phyloP scores from a whole-genome alignment of 2,888 invertebrate genomes.

The Lepidocyrtoides sp. region DNA sequence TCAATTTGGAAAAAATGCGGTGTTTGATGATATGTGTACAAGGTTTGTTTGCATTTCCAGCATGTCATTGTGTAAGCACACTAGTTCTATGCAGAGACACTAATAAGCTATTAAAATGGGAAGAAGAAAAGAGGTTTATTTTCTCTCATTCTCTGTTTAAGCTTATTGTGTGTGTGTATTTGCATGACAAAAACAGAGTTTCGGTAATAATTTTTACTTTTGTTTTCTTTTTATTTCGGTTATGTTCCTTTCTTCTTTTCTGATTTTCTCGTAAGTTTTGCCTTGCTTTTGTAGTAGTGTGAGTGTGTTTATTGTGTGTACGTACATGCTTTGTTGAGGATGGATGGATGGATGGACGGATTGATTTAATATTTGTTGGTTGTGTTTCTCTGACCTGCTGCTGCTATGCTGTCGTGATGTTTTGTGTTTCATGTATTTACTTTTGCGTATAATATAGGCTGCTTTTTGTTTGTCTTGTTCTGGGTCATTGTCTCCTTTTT shows the following conservation, averaged over 20 bases:
- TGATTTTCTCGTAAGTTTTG: neutral
- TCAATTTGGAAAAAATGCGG: too few relatives aligned
- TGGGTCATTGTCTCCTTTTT: conserved; percentile 64
- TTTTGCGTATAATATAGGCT: too few relatives aligned
- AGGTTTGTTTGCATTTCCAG: neutral
- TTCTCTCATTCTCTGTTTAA: too few relatives aligned
- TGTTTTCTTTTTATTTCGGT: neutral
- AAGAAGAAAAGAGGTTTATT: too few relatives aligned
- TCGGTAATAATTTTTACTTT: neutral
- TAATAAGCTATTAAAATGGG: too few relatives aligned
- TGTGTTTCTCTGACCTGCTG: neutral
- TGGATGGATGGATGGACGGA: neutral
- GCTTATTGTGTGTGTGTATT: neutral
- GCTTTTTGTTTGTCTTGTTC: conserved; percentile 26
- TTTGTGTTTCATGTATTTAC: neutral
- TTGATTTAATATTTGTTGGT: conserved; percentile 20
- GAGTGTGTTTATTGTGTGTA: neutral
- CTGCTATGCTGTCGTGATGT: neutral
- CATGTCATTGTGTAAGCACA: conserved; percentile 16
- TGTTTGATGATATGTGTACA: neutral
- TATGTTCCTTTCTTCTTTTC: neutral
- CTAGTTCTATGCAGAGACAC: neutral
- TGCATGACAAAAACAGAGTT: conserved; percentile 29
- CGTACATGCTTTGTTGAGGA: neutral
- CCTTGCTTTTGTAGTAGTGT: neutral